These are phyloP conservation scores for Alfaro cultratus DNA, from an alignment of 2,797 vertebrate species.

Conservation along the genomic window DNA sequence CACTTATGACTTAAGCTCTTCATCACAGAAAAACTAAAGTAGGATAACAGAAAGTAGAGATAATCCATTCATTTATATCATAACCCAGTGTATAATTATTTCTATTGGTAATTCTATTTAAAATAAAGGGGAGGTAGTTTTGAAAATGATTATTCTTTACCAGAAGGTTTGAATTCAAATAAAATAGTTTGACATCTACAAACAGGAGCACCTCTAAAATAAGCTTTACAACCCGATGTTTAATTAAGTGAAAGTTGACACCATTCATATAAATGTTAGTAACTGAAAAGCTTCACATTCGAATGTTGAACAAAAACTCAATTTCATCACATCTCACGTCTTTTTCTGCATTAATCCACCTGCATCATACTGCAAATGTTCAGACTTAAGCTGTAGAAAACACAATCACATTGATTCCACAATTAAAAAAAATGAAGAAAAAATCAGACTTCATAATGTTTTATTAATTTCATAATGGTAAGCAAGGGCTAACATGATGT, in stretches of 20 bases:
- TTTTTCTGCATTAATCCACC: neutral
- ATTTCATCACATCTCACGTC: neutral
- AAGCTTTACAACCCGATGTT: neutral
- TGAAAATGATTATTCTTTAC: neutral
- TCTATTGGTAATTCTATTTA: neutral
- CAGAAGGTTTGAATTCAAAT: neutral
- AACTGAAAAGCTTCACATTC: neutral
- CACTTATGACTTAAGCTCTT: neutral
- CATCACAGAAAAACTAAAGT: neutral
- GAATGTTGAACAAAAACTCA: neutral
- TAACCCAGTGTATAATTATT: neutral
- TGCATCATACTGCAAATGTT: neutral
- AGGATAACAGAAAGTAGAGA: neutral
- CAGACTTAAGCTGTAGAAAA: neutral
- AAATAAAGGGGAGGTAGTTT: neutral
- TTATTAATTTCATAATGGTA: constrained; percentile 21
- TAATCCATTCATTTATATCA: neutral
- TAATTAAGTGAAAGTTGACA: neutral
- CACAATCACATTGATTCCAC: neutral
- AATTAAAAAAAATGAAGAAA: accelerated
- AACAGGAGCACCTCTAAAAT: neutral
- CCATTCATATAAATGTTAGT: neutral
- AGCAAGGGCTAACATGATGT: accelerated
- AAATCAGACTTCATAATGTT: neutral
- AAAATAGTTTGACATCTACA: neutral